Percentiles rank a stretch among this genome's conserved stretches.
Evolutionary conservation across 2,797 vertebrate genomes (phyloP).

Genomic region (Falco cherrug): DNA sequence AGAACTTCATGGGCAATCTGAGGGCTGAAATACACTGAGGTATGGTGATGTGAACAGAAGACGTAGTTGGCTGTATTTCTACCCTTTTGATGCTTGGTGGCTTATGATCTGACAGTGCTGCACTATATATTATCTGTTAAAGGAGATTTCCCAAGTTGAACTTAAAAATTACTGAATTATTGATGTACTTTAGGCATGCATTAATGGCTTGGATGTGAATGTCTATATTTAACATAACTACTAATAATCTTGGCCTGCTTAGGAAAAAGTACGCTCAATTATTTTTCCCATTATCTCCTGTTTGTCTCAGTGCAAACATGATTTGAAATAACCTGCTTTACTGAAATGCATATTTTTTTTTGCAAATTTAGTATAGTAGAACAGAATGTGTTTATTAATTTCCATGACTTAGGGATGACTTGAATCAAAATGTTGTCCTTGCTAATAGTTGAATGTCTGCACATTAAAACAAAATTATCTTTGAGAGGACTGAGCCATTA

Average conservation of each 20-base stretch:
- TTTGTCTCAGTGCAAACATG: constrained; percentile 21
- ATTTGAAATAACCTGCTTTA: constrained; percentile 18
- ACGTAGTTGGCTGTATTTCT: background rate
- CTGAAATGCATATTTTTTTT: background rate
- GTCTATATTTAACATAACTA: background rate
- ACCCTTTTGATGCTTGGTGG: background rate
- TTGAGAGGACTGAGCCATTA: background rate
- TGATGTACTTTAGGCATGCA: background rate
- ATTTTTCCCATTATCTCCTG: constrained; percentile 9
- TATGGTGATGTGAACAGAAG: background rate
- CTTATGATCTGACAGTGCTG: background rate
- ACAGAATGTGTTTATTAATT: background rate
- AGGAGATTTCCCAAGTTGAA: constrained; percentile 34
- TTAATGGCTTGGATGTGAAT: constrained; percentile 19
- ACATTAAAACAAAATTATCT: background rate
- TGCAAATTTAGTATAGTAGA: background rate
- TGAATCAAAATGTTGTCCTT: background rate
- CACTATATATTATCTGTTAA: background rate
- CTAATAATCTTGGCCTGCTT: background rate
- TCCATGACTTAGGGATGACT: background rate
- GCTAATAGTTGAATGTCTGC: background rate
- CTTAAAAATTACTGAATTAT: constrained; percentile 25
- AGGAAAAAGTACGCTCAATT: background rate
- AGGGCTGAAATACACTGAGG: background rate
- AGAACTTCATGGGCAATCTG: background rate